A percentile compares a stretch with the other conserved stretches of the same genome.
phyloP scores from a whole-genome alignment of 2,888 invertebrate species.

The Ditylenchus weischeri region DNA sequence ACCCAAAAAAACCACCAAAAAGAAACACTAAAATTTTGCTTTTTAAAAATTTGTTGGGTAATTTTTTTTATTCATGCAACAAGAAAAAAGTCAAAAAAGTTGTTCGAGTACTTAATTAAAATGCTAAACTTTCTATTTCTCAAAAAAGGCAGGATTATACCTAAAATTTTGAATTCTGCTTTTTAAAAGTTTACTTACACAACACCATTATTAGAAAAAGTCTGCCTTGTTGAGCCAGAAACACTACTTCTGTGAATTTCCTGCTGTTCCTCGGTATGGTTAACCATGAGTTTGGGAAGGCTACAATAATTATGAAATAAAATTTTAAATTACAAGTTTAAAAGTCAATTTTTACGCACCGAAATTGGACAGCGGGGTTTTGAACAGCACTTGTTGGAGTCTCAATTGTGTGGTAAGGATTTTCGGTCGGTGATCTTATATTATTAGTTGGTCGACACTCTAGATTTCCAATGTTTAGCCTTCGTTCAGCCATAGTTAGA shows the following conservation, averaged over 20 bases:
- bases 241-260: background rate
- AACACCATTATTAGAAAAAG: background rate
- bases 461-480: constrained; percentile 8
- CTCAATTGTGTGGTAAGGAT: constrained; percentile 37
- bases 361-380: background rate
- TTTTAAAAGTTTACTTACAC: constrained; percentile 2
- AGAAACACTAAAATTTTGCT: too few relatives aligned
- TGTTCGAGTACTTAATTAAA: too few relatives aligned
- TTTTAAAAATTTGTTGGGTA: too few relatives aligned
- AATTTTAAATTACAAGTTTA: background rate
- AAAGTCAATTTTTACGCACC: background rate
- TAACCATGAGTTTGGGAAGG: background rate
- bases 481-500: constrained; percentile 21
- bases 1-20: too few relatives aligned
- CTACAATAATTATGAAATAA: background rate
- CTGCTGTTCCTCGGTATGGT: background rate
- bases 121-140: too few relatives aligned
- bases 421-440: constrained; percentile 27
- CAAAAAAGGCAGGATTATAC: too few relatives aligned
- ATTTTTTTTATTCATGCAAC: too few relatives aligned
- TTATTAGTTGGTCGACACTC: constrained; percentile 17
- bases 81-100: too few relatives aligned
- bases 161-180: too few relatives aligned
- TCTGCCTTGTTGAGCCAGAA: constrained; percentile 6
- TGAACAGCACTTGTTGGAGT: constrained; percentile 18